Percentiles rank a stretch among this genome's conserved stretches.
Conservation (phyloP, 1,140 invertebrate species). For the Pachyrhynchus sulphureomaculatus region DNA sequence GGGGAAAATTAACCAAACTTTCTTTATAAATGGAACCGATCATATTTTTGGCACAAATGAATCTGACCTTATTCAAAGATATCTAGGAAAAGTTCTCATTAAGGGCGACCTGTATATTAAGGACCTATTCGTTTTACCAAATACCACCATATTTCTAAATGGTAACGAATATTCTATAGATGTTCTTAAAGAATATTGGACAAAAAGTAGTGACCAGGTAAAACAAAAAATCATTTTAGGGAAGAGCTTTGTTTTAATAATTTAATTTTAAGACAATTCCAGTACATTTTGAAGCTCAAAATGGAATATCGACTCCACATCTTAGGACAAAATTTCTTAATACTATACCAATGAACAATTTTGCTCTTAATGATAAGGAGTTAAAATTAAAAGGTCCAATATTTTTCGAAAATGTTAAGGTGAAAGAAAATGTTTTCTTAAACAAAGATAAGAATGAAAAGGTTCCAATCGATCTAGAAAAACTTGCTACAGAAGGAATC, state of each 20-base stretch:
- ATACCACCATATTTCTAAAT: constrained; percentile 30
- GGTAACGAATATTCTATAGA: constrained; percentile 34
- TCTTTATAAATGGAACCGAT: constrained; percentile 22
- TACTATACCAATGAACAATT: constrained; percentile 31
- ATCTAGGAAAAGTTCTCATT: constrained; percentile 39
- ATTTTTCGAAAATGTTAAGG: constrained; percentile 40
- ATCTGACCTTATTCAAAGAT: constrained; percentile 41
- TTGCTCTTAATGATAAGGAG: constrained; percentile 34
- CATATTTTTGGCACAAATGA: constrained; percentile 36
- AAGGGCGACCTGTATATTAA: constrained; percentile 39
- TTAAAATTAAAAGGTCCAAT: constrained; percentile 24
- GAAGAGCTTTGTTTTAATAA: too few species aligned
- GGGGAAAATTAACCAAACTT: constrained; percentile 25
- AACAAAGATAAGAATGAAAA: constrained; percentile 27
- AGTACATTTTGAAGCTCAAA: constrained; percentile 33
- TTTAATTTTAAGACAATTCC: constrained; percentile 31
- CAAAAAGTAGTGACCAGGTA: constrained; percentile 42
- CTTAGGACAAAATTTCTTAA: constrained; percentile 36
- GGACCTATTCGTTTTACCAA: constrained; percentile 26
- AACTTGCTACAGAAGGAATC: constrained; percentile 34
- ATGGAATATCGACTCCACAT: constrained; percentile 36
- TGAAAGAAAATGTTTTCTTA: constrained; percentile 40
- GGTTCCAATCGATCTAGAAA: constrained; percentile 35
- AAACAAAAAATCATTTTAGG: constrained; percentile 5
- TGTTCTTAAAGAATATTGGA: constrained; percentile 39